Evolutionary conservation across 2,113 vertebrate genomes (phyloP).

Genomic region (Dunckerocampus dactyliophorus): DNA sequence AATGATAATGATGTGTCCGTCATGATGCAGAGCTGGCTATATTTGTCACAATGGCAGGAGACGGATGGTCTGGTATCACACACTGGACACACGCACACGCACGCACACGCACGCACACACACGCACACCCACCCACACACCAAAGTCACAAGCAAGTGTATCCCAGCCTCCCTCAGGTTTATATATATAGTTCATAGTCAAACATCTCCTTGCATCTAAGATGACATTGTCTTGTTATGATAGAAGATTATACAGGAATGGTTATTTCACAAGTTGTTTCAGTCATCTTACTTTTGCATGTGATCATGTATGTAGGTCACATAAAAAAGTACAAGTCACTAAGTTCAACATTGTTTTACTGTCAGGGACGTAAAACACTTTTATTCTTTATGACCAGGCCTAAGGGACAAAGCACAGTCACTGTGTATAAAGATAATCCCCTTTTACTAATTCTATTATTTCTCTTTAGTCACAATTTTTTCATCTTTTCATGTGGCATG

Average conservation of each 20-base stretch:
- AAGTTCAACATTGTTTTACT: constrained; percentile 5
- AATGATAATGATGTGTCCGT: constrained; percentile 73
- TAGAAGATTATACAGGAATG: constrained; percentile 40
- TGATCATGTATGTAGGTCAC: constrained; percentile 8
- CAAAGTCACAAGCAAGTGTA: neutral
- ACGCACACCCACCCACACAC: constrained; percentile 10
- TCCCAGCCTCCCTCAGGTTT: neutral
- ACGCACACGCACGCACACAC: constrained; percentile 1
- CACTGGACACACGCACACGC: constrained; percentile 28
- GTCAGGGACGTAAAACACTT: too few species aligned
- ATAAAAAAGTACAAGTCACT: constrained; percentile 36
- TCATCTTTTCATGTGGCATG: too few species aligned
- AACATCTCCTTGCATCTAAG: constrained; percentile 26
- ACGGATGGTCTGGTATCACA: constrained; percentile 54
- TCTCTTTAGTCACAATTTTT: too few species aligned
- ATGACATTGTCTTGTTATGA: constrained; percentile 23
- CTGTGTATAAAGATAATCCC: too few species aligned
- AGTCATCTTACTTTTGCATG: neutral
- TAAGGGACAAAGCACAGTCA: too few species aligned
- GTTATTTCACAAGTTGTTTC: neutral
- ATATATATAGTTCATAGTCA: neutral
- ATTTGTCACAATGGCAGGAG: constrained; percentile 67
- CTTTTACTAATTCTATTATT: too few species aligned
- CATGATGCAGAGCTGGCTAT: constrained; percentile 52
- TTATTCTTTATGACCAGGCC: too few species aligned